Evolutionary conservation across 2,113 vertebrate species (phyloP).

Genomic region (Oreochromis tanganicae): DNA sequence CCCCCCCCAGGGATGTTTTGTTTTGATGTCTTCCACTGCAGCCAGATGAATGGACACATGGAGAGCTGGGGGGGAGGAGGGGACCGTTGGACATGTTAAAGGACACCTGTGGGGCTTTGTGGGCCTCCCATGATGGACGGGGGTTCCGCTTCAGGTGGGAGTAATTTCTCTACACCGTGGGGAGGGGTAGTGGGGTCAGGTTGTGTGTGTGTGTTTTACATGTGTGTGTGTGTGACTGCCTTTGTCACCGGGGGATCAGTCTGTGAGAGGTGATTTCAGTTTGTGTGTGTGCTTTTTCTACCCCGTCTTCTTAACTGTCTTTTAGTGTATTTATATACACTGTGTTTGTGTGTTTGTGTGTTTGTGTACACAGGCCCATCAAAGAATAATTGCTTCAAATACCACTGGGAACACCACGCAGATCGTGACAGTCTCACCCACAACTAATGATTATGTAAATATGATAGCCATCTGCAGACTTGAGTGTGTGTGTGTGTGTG

Average conservation of each 20-base stretch:
- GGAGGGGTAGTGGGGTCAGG: constrained; percentile 12
- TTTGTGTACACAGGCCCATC: background rate
- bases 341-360: background rate
- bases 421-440: constrained; percentile 45
- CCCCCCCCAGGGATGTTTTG: constrained; percentile 52
- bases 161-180: constrained; percentile 57
- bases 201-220: background rate
- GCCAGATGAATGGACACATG: constrained; percentile 62
- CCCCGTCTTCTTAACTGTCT: background rate
- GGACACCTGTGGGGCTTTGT: constrained; percentile 67
- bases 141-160: constrained; percentile 71
- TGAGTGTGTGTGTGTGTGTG: background rate
- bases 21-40: constrained; percentile 59
- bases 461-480: constrained; percentile 45
- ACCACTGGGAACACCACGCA: background rate
- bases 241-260: background rate
- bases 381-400: constrained; percentile 34
- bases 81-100: constrained; percentile 58
- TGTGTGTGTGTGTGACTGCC: background rate
- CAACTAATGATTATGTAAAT: constrained; percentile 55
- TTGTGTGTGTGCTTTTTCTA: background rate
- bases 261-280: background rate
- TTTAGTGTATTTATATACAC: background rate
- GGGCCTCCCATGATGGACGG: constrained; percentile 66
- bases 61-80: constrained; percentile 18